Conservation (phyloP, 1,140 invertebrate genomes). For the Trialeurodes vaporariorum region DNA sequence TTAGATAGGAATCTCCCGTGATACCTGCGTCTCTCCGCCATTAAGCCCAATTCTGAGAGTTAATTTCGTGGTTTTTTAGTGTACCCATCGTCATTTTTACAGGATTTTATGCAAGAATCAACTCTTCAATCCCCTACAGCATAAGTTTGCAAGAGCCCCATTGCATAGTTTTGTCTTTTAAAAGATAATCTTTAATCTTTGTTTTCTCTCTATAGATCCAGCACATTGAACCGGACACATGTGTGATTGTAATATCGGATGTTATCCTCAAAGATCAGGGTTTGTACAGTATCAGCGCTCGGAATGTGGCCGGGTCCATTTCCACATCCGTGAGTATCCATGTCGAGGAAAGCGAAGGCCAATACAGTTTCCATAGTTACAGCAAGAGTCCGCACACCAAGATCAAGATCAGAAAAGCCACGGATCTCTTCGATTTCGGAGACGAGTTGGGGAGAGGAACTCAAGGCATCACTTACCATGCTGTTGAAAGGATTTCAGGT, state of each 20-base stretch:
- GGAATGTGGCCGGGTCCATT: conserved; percentile 85
- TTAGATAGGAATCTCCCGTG: no score
- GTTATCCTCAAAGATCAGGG: conserved; percentile 82
- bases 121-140: no score
- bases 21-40: no score
- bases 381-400: conserved; percentile 51
- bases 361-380: conserved; percentile 57
- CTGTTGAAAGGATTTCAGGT: conserved; percentile 66
- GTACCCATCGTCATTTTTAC: no score
- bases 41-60: no score
- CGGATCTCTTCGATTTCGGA: conserved; percentile 81
- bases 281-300: conserved; percentile 82
- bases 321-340: conserved; percentile 79
- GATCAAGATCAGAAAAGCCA: conserved; percentile 51
- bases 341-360: conserved; percentile 75
- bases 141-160: no score
- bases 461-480: conserved; percentile 60
- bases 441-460: conserved; percentile 87
- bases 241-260: conserved; percentile 71
- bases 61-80: background rate
- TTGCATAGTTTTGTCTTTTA: background rate
- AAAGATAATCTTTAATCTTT: conserved; percentile 3
- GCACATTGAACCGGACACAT: conserved; percentile 70
- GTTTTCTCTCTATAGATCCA: conserved; percentile 60
- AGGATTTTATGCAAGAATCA: no score